A percentile compares a stretch with the other conserved stretches of the same genome.
phyloP scores from a whole-genome alignment of 1,140 invertebrate species.

The Pseudomyrmex flavicornis region DNA sequence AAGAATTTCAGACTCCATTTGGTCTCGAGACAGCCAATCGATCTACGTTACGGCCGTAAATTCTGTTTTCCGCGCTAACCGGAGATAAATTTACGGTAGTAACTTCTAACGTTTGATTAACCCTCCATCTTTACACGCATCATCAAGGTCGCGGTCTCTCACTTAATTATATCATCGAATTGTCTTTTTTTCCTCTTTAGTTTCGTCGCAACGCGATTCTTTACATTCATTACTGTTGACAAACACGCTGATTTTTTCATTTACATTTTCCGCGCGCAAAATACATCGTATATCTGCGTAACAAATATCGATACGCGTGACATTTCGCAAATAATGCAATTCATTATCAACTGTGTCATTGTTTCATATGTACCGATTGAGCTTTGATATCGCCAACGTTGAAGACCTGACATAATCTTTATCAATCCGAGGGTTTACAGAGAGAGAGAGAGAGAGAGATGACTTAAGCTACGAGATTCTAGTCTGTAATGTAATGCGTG shows the following conservation, averaged over 20 bases:
- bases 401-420: conserved; percentile 58
- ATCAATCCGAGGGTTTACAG: conserved; percentile 36
- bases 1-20: conserved; percentile 61
- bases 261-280: not conserved
- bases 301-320: conserved; percentile 26
- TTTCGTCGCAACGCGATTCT: not conserved
- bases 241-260: not conserved
- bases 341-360: conserved; percentile 19
- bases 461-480: conserved; percentile 22
- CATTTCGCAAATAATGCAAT: conserved; percentile 19
- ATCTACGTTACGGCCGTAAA: conserved; percentile 48
- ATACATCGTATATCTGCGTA: not conserved
- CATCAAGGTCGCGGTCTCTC: conserved; percentile 12
- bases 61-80: conserved; percentile 50
- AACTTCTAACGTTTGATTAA: conserved; percentile 57
- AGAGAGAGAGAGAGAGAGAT: not conserved
- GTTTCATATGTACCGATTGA: not conserved
- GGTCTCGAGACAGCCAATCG: conserved; percentile 55
- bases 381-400: not conserved
- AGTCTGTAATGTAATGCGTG: conserved; percentile 19
- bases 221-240: not conserved
- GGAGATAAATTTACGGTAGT: conserved; percentile 40
- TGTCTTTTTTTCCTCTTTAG: conserved; percentile 7
- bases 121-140: conserved; percentile 32
- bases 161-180: not conserved